phyloP scores from a whole-genome alignment of 2,888 invertebrate genomes.

The Plagodis dolabraria region DNA sequence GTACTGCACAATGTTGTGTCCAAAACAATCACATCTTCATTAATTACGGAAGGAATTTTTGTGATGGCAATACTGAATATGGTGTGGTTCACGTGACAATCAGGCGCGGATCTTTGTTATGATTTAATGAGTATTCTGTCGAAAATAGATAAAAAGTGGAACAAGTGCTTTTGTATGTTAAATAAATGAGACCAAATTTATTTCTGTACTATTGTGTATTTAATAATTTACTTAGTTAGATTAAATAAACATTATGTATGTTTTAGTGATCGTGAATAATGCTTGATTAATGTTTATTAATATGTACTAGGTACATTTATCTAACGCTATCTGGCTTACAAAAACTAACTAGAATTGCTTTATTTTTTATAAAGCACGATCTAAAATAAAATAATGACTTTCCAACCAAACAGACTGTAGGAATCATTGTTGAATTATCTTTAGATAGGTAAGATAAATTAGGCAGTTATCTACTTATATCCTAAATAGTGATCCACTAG shows the following conservation, averaged over 20 bases:
- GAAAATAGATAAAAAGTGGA: constrained; percentile 29
- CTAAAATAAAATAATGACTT: too few relatives aligned
- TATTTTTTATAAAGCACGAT: too few relatives aligned
- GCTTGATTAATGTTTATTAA: too few relatives aligned
- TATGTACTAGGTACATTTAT: too few relatives aligned
- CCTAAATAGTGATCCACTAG: constrained; percentile 8
- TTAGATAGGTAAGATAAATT: background rate
- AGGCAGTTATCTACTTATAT: background rate
- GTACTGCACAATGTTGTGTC: constrained; percentile 66
- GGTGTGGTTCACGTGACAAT: constrained; percentile 46
- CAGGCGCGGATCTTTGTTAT: constrained; percentile 41
- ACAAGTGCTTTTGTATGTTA: constrained; percentile 1
- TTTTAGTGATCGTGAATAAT: too few relatives aligned
- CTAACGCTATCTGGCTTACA: too few relatives aligned
- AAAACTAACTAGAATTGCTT: too few relatives aligned
- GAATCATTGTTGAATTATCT: too few relatives aligned
- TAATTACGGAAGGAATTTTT: constrained; percentile 76
- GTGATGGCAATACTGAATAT: constrained; percentile 50
- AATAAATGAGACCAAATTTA: background rate
- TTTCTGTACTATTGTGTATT: too few relatives aligned
- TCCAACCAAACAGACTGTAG: too few relatives aligned
- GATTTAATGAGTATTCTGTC: constrained; percentile 33
- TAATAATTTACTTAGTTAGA: too few relatives aligned
- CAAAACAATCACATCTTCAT: constrained; percentile 80
- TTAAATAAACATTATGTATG: too few relatives aligned